Conservation (phyloP, 2,888 invertebrate genomes). For the Phalera bucephala region DNA sequence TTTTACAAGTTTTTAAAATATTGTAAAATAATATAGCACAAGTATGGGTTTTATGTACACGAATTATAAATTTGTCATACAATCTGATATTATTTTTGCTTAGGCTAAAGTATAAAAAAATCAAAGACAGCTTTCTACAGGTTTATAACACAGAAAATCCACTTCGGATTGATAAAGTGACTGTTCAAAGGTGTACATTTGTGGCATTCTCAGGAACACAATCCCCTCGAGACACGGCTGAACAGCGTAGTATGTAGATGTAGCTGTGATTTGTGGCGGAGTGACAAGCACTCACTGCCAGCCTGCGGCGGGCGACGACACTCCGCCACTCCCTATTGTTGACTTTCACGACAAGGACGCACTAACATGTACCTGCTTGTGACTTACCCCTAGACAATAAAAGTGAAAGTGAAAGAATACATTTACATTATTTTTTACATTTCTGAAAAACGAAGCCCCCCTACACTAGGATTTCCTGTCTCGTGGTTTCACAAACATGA, state of each 20-base stretch:
- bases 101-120: no score
- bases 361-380: constrained; percentile 10
- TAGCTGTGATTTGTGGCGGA: constrained; percentile 56
- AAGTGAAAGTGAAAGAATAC: constrained; percentile 1
- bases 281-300: constrained; percentile 59
- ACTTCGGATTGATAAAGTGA: constrained; percentile 11
- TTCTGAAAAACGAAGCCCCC: no score
- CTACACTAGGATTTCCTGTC: no score
- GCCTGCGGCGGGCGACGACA: constrained; percentile 35
- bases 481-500: no score
- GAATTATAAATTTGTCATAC: no score
- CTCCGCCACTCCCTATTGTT: constrained; percentile 50
- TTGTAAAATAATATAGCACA: no score
- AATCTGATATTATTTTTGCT: no score
- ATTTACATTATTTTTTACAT: constrained; percentile 5
- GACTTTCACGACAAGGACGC: constrained; percentile 25
- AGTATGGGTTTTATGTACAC: no score
- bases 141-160: not conserved
- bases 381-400: constrained; percentile 19
- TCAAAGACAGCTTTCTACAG: no score
- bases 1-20: no score
- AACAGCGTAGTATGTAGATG: constrained; percentile 30
- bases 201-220: constrained; percentile 24
- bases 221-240: constrained; percentile 33
- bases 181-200: constrained; percentile 21